Evolutionary conservation across 2,797 vertebrate species (phyloP).

Genomic region (Gobionotothen gibberifrons): DNA sequence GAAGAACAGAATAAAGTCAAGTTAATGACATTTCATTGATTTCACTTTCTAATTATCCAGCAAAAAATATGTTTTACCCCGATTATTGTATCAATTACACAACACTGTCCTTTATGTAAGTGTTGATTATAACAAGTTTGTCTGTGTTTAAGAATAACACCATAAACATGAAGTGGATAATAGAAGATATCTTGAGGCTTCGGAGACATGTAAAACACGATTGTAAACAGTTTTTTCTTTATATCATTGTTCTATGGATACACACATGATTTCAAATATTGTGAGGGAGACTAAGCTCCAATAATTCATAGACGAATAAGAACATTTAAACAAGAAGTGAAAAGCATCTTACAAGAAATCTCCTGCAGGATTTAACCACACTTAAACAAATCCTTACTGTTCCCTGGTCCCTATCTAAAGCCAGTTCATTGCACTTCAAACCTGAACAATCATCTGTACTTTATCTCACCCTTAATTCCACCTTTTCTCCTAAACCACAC

Average conservation of each 20-base stretch:
- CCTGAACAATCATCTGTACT: conserved; percentile 33
- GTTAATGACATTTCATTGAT: neutral
- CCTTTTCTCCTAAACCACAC: conserved; percentile 47
- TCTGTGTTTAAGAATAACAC: neutral
- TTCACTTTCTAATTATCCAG: neutral
- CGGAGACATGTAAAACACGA: no score
- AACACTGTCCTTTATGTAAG: neutral
- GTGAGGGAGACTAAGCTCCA: neutral
- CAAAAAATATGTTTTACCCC: neutral
- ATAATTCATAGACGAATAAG: neutral
- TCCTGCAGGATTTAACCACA: neutral
- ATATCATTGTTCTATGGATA: neutral
- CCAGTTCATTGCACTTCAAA: neutral
- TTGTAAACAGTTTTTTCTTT: neutral
- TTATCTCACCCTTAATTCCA: conserved; percentile 44
- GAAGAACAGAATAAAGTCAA: neutral
- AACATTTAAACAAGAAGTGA: neutral
- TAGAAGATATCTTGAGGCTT: neutral
- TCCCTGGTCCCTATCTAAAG: neutral
- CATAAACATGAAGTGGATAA: neutral
- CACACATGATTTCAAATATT: neutral
- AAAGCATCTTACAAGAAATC: no score
- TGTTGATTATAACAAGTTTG: neutral
- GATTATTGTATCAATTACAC: neutral
- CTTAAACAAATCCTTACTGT: neutral